Base-by-base conservation (phyloP, 2,113 vertebrate species). In the Brachyhypopomus occidentalis region DNA sequence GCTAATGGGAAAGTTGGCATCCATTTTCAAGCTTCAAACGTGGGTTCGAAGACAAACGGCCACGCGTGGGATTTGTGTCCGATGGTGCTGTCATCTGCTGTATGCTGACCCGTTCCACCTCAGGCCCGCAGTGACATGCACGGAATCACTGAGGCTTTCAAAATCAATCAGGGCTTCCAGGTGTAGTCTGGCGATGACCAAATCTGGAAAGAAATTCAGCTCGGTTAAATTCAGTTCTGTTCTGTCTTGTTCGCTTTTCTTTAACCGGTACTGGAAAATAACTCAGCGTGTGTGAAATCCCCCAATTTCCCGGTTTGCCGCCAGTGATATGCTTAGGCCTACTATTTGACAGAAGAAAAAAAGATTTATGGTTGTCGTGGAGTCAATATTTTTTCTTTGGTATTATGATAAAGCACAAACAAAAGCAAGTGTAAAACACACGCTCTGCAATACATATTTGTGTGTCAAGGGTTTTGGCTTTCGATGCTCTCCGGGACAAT, bases 311-410 rank as follows among this genome's bases (percentile, higher is more conserved):
- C 11, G n/a, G 66, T 38, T 70, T 70, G 36, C 17, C 36, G 34
- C 16, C 66, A 70, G 19, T 56, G 48, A 73, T 56, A 20, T 14
- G 25, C 48, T 52, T 52, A 52, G 45, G 45, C 9, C 27, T 73
- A 23, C 7, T 55, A 25, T 14, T 5, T 56, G 71, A 34, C 71
- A 56, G 48, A 41, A 12, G 45, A 52, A 36, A 34, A 67, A 11
- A 41, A 73, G 71, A 66, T 73, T 66, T 62, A 81, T 75, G 72
- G 56, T 19, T 63, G 79, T 75, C 62, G 20, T 81, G 79, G 58
- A 81, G 64, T 45, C 48, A 45, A n/a, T 69, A 30, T 69, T 75
- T 75, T 81, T 34, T 60, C n/a, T 41, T 74, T 14, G 71, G 20
- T 58, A 16, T 30, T 80, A 45, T 73, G 71, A 74, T 62, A 66